These are phyloP conservation scores for Apolygus lucorum DNA, from an alignment of 1,140 invertebrate genomes.

Conservation along the genomic window DNA sequence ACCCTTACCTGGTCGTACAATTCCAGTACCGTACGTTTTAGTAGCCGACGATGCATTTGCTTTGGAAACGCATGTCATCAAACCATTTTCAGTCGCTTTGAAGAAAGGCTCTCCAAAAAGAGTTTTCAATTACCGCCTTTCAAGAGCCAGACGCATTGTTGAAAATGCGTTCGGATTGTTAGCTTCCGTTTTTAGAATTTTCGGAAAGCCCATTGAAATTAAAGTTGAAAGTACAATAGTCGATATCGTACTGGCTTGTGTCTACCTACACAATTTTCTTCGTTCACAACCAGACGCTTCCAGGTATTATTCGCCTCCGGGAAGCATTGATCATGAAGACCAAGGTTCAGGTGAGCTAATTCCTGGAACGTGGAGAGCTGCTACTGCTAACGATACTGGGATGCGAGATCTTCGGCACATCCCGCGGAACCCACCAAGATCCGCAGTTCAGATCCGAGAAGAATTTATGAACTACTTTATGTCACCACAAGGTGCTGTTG, in stretches of 20 bases:
- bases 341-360: too few relatives aligned
- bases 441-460: background rate
- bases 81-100: background rate
- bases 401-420: background rate
- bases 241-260: too few relatives aligned
- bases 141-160: background rate
- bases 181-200: background rate
- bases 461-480: background rate
- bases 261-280: too few relatives aligned
- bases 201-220: too few relatives aligned
- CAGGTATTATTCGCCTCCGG: too few relatives aligned
- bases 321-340: too few relatives aligned
- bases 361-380: too few relatives aligned
- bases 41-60: background rate
- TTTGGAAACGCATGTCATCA: background rate
- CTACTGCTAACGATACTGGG: background rate
- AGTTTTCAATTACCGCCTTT: background rate
- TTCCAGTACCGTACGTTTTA: background rate
- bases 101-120: background rate
- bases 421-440: background rate
- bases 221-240: too few relatives aligned
- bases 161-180: background rate
- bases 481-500: background rate
- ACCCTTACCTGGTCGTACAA: background rate
- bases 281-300: too few relatives aligned